Base-by-base conservation (phyloP, 2,797 vertebrate species). In the Chaunax sp. region DNA sequence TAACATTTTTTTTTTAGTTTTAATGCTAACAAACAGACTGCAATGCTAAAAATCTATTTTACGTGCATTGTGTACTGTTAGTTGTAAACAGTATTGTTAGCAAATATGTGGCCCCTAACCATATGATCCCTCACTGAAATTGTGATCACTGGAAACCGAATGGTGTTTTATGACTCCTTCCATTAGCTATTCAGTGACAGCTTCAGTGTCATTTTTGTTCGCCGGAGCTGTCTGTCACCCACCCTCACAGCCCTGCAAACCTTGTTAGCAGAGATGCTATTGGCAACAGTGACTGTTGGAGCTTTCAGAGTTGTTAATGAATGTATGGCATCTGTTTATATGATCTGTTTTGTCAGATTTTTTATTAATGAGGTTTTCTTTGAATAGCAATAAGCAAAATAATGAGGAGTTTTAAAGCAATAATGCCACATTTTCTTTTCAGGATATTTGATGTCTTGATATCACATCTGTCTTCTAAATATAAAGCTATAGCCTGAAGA, bases 261-360 rank as follows among this genome's bases (percentile, higher is more conserved):
- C 53, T 18, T 19, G 55, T 56, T 57, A 56, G 56, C 43, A 5
- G 28, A 2, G 35, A 65, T 22, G 61, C 61, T 60, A 41, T 14
- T 53, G 40, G 51, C 66, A n/a, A 38, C 35, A 6, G 56, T 6
- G 28, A 5, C 50, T n/a, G 49, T 25, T 45, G 63, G 33, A 30
- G 28, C 44, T 19, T 47, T 57, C 57, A 14, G 16, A 28, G 12
- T 45, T 62, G 58, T 38, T 46, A 58, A 70, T 66, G 49, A 51
- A 46, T 40, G 54, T 52, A n/a, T 9, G 19, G 41, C 50, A 28
- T 56, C 50, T 64, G 43, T 47, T 43, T 11, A 15, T 40, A 15
- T 16, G 15, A 40, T 14, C 38, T 40, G 38, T 16, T 16, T 40
- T 16, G 38, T 0, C 4, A 1, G 37, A 12, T 67, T 63, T 67